Conservation (phyloP, 2,113 vertebrate genomes). For the Brevimyrus niger region DNA sequence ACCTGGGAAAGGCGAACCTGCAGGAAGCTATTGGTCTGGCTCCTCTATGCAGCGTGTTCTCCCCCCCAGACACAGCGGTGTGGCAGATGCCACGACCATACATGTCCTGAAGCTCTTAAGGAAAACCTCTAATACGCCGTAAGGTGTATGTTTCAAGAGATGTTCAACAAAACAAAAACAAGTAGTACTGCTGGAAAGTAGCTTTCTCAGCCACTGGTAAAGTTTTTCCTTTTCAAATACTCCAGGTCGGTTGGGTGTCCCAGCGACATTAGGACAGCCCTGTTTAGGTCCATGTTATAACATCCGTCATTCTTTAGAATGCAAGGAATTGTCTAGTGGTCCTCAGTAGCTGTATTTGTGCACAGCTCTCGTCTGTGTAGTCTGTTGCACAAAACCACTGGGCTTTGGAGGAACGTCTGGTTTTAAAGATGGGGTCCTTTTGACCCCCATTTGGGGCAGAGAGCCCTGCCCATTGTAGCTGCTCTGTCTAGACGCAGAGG, state of each 20-base stretch:
- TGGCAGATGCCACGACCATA: conserved; percentile 16
- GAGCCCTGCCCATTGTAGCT: conserved; percentile 90
- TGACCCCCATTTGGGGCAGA: conserved; percentile 86
- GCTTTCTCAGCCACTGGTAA: conserved; percentile 80
- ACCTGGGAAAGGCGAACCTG: conserved; percentile 25
- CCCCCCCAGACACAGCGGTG: conserved; percentile 46
- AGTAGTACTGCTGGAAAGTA: conserved; percentile 64
- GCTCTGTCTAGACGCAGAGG: conserved; percentile 85
- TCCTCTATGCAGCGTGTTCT: conserved; percentile 56
- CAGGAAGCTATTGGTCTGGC: conserved; percentile 40
- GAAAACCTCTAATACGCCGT: not conserved
- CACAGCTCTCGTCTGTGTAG: conserved; percentile 82
- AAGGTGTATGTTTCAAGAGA: conserved; percentile 34
- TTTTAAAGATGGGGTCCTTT: conserved; percentile 93
- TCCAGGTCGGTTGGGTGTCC: conserved; percentile 50
- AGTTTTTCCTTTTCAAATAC: conserved; percentile 55
- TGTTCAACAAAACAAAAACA: conserved; percentile 45
- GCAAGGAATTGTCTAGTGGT: conserved; percentile 40
- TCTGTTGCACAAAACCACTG: conserved; percentile 81
- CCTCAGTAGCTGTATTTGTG: conserved; percentile 94
- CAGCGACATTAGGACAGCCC: not conserved
- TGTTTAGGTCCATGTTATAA: conserved; percentile 25
- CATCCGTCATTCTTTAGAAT: conserved; percentile 49
- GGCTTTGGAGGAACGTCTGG: conserved; percentile 97
- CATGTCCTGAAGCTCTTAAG: conserved; percentile 31